phyloP scores from a whole-genome alignment of 1,140 invertebrate genomes.

The Sarcophaga peregrina region DNA sequence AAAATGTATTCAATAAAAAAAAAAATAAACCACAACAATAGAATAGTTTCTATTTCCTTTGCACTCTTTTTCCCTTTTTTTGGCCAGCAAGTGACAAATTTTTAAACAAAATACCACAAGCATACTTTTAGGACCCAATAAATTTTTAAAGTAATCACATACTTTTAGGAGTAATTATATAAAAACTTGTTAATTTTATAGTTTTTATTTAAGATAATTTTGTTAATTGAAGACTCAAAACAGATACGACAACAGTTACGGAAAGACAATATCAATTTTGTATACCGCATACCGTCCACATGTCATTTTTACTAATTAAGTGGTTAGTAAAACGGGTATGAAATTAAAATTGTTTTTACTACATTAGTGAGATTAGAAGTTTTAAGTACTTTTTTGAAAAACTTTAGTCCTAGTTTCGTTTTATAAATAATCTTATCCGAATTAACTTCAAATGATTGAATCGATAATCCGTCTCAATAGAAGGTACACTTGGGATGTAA shows the following conservation, averaged over 20 bases:
- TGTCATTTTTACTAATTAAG: not conserved
- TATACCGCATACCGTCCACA: no score
- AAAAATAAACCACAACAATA: no score
- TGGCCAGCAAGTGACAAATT: not conserved
- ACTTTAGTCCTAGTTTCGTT: no score
- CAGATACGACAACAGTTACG: not conserved
- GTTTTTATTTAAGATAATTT: not conserved
- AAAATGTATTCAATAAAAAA: conserved; percentile 1
- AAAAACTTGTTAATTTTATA: not conserved
- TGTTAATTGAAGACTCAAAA: not conserved
- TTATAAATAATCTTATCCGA: no score
- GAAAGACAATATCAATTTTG: no score
- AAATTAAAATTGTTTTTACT: no score
- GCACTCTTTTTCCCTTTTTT: not conserved
- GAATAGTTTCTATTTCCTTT: not conserved
- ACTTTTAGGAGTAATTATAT: not conserved
- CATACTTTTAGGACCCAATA: not conserved
- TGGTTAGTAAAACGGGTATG: not conserved
- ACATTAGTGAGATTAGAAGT: no score
- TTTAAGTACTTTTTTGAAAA: no score
- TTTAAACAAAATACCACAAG: not conserved
- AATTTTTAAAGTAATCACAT: not conserved
- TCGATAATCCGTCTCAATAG: no score
- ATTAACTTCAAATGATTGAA: no score
- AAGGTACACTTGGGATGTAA: no score